phyloP scores from a whole-genome alignment of 2,797 vertebrate species.

The Etheostoma perlongum region DNA sequence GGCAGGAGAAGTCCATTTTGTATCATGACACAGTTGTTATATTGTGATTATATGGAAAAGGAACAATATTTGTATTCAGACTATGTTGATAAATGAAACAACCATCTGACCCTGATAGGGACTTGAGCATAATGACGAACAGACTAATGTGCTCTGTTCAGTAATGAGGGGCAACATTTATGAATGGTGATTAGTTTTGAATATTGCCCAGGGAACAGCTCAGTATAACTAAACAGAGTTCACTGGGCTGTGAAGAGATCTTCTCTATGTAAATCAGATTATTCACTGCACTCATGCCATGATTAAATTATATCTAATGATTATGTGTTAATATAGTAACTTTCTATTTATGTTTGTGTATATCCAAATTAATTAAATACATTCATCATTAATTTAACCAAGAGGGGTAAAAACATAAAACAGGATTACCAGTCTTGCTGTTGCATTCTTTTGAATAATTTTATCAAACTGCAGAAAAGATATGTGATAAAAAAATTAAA shows the following conservation, averaged over 20 bases:
- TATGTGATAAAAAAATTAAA: background rate
- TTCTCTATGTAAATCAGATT: constrained; percentile 37
- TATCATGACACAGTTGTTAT: constrained; percentile 10
- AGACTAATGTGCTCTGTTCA: constrained; percentile 48
- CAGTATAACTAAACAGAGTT: constrained; percentile 45
- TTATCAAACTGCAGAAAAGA: background rate
- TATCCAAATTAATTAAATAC: background rate
- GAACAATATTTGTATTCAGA: constrained; percentile 45
- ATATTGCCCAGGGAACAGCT: constrained; percentile 48
- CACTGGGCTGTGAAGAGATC: constrained; percentile 40
- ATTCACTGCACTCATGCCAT: background rate
- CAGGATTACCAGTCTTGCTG: background rate
- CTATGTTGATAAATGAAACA: constrained; percentile 48
- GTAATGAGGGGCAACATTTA: constrained; percentile 66
- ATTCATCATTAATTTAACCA: background rate
- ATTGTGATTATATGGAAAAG: constrained; percentile 32
- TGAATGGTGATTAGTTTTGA: constrained; percentile 60
- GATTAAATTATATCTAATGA: constrained; percentile 12
- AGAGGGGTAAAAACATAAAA: background rate
- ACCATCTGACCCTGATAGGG: constrained; percentile 49
- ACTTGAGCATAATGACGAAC: constrained; percentile 61
- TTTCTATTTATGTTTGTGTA: constrained; percentile 15
- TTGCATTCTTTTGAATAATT: background rate
- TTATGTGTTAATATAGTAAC: constrained; percentile 5
- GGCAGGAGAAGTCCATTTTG: constrained; percentile 1